Evolutionary conservation across 2,113 vertebrate species (phyloP), one percentile per base, ranked within the genome.

Genomic region (Rattus norvegicus): DNA sequence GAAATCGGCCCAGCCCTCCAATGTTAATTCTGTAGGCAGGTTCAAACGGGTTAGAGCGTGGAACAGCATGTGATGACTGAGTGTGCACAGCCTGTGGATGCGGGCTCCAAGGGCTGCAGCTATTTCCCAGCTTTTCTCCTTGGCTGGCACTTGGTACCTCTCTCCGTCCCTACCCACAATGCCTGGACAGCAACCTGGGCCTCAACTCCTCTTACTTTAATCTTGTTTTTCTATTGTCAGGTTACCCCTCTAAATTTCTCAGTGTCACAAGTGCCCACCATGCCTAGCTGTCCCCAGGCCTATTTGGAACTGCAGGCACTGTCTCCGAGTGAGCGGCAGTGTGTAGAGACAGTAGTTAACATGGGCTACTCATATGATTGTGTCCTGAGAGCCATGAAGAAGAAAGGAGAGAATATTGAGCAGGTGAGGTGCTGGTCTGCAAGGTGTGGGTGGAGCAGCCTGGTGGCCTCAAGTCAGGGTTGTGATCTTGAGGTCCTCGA

Each of bases 281-380:
- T 88, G 92, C 94, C 93, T 63, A 96, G 97, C 97, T 97, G 97
- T 92, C 59, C 87, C 0, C 98, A 97, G 94, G 3, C 92, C 16
- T 96, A 97, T 0, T 75, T 94, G 77, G 99, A 98, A 7, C 95
- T 98, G 24, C 99, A 99, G 95, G 98, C 95, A 49, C 99, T 99
- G 92, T 99, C 99, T 0, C 98, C 99, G 70, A 99, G 99, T 0
- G 99, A 99, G 97, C 99, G 99, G 26, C 99, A 99, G 93, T 99
- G 99, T 69, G 97, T 99, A 91, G 99, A 99, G 98, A 99, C 99
- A 0, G 99, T 99, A 1, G 99, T 99, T 95, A 98, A 98, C 97
- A 99, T 99, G 99, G 99, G 99, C 7, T 99, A 99, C 97, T 99
- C 99, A 0, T 99, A 99, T 1, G 99, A 99, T 91, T 99, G 99